These are phyloP conservation scores for Atethmia centrago DNA, from an alignment of 2,888 invertebrate genomes.

Conservation along the genomic window DNA sequence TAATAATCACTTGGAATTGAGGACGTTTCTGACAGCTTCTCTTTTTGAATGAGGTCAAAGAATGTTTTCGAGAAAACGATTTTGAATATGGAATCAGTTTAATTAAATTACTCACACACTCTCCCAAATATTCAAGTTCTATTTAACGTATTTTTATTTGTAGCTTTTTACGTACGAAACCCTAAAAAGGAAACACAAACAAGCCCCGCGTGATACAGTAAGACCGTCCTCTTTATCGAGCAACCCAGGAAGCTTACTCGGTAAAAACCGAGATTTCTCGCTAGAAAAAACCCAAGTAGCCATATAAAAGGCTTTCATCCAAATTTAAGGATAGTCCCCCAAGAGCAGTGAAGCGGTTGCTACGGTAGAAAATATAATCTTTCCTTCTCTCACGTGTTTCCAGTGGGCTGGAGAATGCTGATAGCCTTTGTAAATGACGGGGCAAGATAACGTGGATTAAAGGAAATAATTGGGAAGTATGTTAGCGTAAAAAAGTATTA, in stretches of 20 bases:
- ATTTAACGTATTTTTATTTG: neutral
- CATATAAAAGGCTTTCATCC: slow-evolving; percentile 21
- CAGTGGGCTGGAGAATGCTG: slow-evolving; percentile 21
- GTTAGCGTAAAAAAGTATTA: neutral
- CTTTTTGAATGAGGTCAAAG: neutral
- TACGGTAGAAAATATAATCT: slow-evolving; percentile 40
- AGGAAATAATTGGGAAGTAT: slow-evolving; percentile 10
- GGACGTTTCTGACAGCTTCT: neutral
- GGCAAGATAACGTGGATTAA: neutral
- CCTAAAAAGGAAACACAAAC: neutral
- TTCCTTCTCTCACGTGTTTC: slow-evolving; percentile 31
- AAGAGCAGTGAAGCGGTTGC: slow-evolving; percentile 23
- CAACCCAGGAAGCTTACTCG: slow-evolving; percentile 25
- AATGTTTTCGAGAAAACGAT: neutral
- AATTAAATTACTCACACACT: neutral
- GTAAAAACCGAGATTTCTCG: slow-evolving; percentile 19
- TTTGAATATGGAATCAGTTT: neutral
- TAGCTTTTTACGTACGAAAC: neutral
- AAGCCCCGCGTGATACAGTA: neutral
- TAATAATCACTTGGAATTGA: neutral
- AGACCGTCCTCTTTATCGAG: slow-evolving; percentile 18
- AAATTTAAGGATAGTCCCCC: slow-evolving; percentile 34
- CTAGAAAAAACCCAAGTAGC: slow-evolving; percentile 32
- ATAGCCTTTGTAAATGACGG: slow-evolving; percentile 19
- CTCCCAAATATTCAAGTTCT: neutral